Conservation (phyloP, 2,888 invertebrate species). For the Cheilosia scutellata region DNA sequence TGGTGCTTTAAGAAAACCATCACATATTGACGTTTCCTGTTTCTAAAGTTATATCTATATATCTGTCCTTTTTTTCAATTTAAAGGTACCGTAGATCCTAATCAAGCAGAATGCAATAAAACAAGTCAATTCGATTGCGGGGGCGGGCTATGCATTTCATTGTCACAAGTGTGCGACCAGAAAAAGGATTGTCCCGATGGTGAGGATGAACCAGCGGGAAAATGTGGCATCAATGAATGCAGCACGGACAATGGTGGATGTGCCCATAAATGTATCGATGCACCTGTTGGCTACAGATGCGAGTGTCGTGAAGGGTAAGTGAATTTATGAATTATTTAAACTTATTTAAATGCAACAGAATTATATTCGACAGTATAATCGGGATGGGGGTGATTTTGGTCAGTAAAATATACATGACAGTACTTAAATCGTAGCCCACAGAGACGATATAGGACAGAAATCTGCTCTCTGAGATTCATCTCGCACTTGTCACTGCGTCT, state of each 20-base stretch:
- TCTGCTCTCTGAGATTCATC: too few relatives aligned
- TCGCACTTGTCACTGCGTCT: too few relatives aligned
- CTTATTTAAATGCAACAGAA: slow-evolving; percentile 7
- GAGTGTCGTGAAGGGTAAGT: slow-evolving; percentile 90
- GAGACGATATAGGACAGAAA: too few relatives aligned
- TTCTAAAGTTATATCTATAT: slow-evolving; percentile 4
- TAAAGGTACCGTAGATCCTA: slow-evolving; percentile 54
- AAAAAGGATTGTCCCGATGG: slow-evolving; percentile 94
- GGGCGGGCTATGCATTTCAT: slow-evolving; percentile 92
- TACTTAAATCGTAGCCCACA: too few relatives aligned
- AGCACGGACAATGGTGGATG: slow-evolving; percentile 93
- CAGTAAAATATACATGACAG: too few relatives aligned
- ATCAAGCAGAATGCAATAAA: slow-evolving; percentile 87
- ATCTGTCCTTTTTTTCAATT: slow-evolving; percentile 3
- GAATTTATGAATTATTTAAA: slow-evolving; percentile 1
- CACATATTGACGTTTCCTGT: too few relatives aligned
- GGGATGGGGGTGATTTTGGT: too few relatives aligned
- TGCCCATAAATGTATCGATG: slow-evolving; percentile 93
- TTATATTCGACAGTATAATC: background rate
- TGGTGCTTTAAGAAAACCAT: background rate
- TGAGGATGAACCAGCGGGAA: slow-evolving; percentile 93
- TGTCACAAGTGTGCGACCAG: slow-evolving; percentile 92
- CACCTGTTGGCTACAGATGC: slow-evolving; percentile 91
- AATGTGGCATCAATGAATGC: slow-evolving; percentile 93
- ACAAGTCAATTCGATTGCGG: slow-evolving; percentile 94